Percentiles rank a stretch among this genome's conserved stretches.
These are phyloP conservation scores for Trichogramma pretiosum DNA, from an alignment of 1,140 invertebrate genomes.

Conservation along the genomic window DNA sequence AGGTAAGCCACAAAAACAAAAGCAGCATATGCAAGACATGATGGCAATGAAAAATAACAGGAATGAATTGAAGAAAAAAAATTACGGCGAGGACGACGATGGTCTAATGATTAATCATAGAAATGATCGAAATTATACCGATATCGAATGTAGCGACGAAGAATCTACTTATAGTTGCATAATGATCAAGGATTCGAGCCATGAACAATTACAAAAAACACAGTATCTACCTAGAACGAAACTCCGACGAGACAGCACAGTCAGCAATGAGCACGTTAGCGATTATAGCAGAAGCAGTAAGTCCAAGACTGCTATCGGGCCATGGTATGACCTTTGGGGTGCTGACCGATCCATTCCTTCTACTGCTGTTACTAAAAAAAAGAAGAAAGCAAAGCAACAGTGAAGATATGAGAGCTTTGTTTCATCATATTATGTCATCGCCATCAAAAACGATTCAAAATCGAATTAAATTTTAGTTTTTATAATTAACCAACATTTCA, in stretches of 20 bases:
- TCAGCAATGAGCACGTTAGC: conserved; percentile 27
- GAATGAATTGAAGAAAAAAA: conserved; percentile 47
- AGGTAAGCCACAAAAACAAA: too few species aligned
- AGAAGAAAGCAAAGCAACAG: conserved; percentile 39
- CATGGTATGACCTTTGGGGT: conserved; percentile 82
- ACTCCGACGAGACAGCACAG: conserved; percentile 50
- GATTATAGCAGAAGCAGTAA: conserved; percentile 25
- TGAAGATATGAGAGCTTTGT: conserved; percentile 25
- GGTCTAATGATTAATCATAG: conserved; percentile 30
- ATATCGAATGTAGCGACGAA: conserved; percentile 49
- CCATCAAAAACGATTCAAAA: neutral
- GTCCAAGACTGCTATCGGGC: conserved; percentile 67
- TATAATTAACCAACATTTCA: conserved; percentile 7
- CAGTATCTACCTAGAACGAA: conserved; percentile 65
- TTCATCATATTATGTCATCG: too few species aligned
- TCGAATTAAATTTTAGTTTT: conserved; percentile 7
- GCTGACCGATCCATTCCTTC: conserved; percentile 49
- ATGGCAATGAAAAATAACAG: conserved; percentile 25
- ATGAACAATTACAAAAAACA: conserved; percentile 46
- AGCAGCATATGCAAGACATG: too few species aligned
- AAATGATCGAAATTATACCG: conserved; percentile 33
- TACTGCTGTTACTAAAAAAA: too few species aligned
- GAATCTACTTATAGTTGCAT: conserved; percentile 57
- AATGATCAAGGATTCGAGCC: conserved; percentile 43
- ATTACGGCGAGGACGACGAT: conserved; percentile 47